A percentile compares a stretch with the other conserved stretches of the same genome.
Conservation (phyloP, 2,888 invertebrate species). For the Microplitis deprimator region DNA sequence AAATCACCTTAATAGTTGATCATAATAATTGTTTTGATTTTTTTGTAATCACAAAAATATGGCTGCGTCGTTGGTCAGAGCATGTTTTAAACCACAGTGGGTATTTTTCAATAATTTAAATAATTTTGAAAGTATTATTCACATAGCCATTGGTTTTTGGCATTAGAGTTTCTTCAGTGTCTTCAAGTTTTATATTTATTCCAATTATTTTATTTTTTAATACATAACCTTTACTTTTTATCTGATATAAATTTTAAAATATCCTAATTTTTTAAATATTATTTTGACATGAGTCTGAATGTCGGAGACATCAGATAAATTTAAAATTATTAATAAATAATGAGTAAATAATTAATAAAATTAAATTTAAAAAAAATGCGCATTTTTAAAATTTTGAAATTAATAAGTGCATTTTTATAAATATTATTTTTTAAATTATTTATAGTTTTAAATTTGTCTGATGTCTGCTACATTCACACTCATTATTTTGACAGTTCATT, state of each 20-base stretch:
- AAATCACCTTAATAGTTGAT: too few species aligned
- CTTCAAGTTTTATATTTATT: not conserved
- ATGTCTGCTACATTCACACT: too few species aligned
- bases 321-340: too few species aligned
- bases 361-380: too few species aligned
- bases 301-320: too few species aligned
- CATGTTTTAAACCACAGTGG: slow-evolving; percentile 54
- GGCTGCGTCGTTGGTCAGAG: slow-evolving; percentile 54
- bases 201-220: not conserved
- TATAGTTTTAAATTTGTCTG: too few species aligned
- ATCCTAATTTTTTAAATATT: too few species aligned
- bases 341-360: too few species aligned
- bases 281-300: too few species aligned
- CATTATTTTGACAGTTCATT: slow-evolving; percentile 40
- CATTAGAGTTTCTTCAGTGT: not conserved
- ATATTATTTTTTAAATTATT: too few species aligned
- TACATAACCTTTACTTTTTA: slow-evolving; percentile 1
- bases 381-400: not conserved
- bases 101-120: slow-evolving; percentile 30
- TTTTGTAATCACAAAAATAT: slow-evolving; percentile 42
- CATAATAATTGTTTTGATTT: not conserved
- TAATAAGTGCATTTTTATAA: not conserved
- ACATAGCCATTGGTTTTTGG: not conserved
- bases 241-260: not conserved
- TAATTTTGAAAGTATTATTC: not conserved